These are phyloP conservation scores for Cottoperca gobio DNA, from an alignment of 2,797 vertebrate species.

Conservation along the genomic window DNA sequence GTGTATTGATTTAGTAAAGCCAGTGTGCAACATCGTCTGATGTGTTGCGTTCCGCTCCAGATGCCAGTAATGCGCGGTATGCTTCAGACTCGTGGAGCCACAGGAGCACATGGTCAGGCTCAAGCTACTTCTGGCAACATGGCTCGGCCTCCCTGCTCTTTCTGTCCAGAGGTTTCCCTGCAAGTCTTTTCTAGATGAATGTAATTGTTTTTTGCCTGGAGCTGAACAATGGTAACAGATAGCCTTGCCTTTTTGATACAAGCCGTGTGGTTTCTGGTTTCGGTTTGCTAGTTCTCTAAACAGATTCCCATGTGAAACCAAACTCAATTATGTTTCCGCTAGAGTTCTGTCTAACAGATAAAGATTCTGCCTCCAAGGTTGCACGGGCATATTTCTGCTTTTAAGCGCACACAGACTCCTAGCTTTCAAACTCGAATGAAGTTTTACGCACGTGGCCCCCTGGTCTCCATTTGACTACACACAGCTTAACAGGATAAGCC, in stretches of 20 bases:
- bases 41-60: conserved; percentile 53
- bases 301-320: conserved; percentile 8
- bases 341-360: not conserved
- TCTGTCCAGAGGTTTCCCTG: not conserved
- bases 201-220: not conserved
- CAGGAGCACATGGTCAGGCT: conserved; percentile 44
- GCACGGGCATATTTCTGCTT: conserved; percentile 21
- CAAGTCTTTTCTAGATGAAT: not conserved
- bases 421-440: conserved; percentile 20
- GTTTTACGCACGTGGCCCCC: conserved; percentile 24
- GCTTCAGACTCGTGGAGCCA: conserved; percentile 46
- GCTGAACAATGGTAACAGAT: not conserved
- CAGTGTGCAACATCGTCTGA: conserved; percentile 54
- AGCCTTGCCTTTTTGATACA: not conserved
- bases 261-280: not conserved
- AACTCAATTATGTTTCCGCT: not conserved
- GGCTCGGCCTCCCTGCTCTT: not conserved
- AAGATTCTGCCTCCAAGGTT: not conserved
- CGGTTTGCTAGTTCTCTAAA: not conserved
- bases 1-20: conserved; percentile 54
- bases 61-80: conserved; percentile 60
- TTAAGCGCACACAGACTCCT: not conserved
- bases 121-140: conserved; percentile 28
- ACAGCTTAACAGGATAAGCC: conserved; percentile 66
- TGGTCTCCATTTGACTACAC: conserved; percentile 32